Evolutionary conservation across 1,140 invertebrate species (phyloP).

Genomic region (Oncopodura yosiiana): DNA sequence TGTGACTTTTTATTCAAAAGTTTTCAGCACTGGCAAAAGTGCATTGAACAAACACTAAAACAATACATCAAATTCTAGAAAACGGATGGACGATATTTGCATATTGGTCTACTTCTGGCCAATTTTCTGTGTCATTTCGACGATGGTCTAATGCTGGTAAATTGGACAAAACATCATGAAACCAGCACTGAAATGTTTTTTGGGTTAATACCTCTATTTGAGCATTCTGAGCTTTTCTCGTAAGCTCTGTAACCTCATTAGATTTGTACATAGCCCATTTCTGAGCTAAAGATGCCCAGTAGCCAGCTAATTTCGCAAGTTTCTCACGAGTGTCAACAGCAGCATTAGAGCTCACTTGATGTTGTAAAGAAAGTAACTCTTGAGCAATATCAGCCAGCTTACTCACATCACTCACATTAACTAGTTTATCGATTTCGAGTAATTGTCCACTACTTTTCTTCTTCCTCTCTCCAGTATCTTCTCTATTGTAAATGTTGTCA

Average conservation of each 20-base stretch:
- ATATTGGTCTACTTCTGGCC: too few species aligned
- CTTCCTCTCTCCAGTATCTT: background rate
- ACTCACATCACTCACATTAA: background rate
- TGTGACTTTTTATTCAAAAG: too few species aligned
- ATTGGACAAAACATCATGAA: too few species aligned
- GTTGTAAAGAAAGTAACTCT: slow-evolving; percentile 1
- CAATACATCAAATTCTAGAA: too few species aligned
- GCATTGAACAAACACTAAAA: too few species aligned
- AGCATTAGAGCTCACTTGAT: background rate
- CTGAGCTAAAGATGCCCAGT: slow-evolving; percentile 15
- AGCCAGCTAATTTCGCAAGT: slow-evolving; percentile 2
- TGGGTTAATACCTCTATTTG: too few species aligned
- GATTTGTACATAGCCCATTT: slow-evolving; percentile 5
- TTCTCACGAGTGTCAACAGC: slow-evolving; percentile 1
- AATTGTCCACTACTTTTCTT: background rate
- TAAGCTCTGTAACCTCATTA: slow-evolving; percentile 17
- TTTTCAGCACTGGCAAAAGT: too few species aligned
- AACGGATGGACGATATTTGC: too few species aligned
- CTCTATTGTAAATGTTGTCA: background rate
- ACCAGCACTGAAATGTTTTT: too few species aligned
- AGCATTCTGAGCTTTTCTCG: slow-evolving; percentile 15
- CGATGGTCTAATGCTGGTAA: too few species aligned
- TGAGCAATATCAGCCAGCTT: slow-evolving; percentile 4
- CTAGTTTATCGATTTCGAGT: background rate
- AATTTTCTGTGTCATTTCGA: too few species aligned